Conservation (phyloP, 2,797 vertebrate genomes). For the Crenuchus spilurus region DNA sequence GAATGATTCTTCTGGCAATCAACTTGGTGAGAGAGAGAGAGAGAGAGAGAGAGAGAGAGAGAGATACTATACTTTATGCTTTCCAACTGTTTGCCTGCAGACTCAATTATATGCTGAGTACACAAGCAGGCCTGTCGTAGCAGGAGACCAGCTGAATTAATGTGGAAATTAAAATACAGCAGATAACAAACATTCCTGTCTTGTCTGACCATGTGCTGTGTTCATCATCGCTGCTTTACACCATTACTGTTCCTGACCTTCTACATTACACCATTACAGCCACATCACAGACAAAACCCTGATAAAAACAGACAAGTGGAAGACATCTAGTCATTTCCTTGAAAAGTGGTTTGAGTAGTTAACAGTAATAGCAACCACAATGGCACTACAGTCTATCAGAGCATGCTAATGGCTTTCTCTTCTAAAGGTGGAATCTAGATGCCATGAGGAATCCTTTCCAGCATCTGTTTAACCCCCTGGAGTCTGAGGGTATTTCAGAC, state of each 20-base stretch:
- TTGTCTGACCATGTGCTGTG: background rate
- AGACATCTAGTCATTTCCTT: background rate
- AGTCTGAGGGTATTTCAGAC: too few relatives aligned
- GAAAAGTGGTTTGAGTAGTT: background rate
- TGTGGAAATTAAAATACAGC: constrained; percentile 11
- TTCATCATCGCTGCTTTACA: background rate
- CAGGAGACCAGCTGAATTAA: background rate
- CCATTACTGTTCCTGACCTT: background rate
- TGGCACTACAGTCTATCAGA: background rate
- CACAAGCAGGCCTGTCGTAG: background rate
- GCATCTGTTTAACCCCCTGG: constrained; percentile 1
- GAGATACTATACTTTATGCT: background rate
- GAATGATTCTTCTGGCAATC: too few relatives aligned
- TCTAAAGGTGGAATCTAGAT: background rate
- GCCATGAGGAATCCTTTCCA: constrained; percentile 6
- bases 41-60: background rate
- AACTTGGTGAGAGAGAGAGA: constrained; percentile 4
- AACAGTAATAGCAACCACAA: background rate
- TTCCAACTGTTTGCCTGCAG: constrained; percentile 11
- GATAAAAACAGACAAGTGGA: too few relatives aligned
- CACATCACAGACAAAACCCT: too few relatives aligned
- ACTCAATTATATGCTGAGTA: constrained; percentile 16
- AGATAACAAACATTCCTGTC: constrained; percentile 16
- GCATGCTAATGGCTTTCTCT: background rate
- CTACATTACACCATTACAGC: background rate